A percentile compares a stretch with the other conserved stretches of the same genome.
Conservation (phyloP, 2,888 invertebrate species). For the Aricia artaxerxes region DNA sequence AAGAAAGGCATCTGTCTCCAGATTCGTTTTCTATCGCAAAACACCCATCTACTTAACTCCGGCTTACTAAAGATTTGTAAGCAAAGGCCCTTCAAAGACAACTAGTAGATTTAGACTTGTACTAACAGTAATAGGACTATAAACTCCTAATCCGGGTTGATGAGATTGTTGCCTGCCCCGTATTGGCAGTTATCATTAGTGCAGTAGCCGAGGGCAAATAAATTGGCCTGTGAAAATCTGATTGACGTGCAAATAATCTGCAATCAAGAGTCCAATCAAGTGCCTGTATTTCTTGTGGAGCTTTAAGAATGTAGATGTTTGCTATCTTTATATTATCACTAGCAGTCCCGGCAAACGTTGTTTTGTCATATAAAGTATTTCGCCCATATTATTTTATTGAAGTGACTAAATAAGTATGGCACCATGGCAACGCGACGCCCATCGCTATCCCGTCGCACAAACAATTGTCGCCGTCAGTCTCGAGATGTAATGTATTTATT, state of each 20-base stretch:
- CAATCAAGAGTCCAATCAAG: slow-evolving; percentile 6
- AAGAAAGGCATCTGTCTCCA: background rate
- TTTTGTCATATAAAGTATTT: too few relatives aligned
- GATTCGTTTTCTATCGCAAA: too few relatives aligned
- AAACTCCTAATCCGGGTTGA: background rate
- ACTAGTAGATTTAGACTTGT: background rate
- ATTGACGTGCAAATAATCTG: slow-evolving; percentile 11
- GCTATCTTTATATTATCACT: background rate
- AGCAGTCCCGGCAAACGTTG: too few relatives aligned
- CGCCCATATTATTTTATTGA: too few relatives aligned
- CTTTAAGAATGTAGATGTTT: background rate
- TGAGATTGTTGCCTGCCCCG: background rate
- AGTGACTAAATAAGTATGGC: too few relatives aligned
- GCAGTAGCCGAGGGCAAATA: background rate
- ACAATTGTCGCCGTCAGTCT: too few relatives aligned
- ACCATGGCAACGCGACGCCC: too few relatives aligned
- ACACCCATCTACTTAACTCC: too few relatives aligned
- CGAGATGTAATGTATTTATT: too few relatives aligned
- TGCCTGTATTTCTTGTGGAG: background rate
- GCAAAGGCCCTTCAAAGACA: too few relatives aligned
- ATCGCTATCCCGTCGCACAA: too few relatives aligned
- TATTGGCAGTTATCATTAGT: background rate
- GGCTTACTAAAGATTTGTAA: too few relatives aligned
- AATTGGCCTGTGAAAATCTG: slow-evolving; percentile 5
- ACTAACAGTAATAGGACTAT: background rate